Base-by-base conservation (phyloP, 1,140 invertebrate genomes). In the Drosophila pseudoananassae region DNA sequence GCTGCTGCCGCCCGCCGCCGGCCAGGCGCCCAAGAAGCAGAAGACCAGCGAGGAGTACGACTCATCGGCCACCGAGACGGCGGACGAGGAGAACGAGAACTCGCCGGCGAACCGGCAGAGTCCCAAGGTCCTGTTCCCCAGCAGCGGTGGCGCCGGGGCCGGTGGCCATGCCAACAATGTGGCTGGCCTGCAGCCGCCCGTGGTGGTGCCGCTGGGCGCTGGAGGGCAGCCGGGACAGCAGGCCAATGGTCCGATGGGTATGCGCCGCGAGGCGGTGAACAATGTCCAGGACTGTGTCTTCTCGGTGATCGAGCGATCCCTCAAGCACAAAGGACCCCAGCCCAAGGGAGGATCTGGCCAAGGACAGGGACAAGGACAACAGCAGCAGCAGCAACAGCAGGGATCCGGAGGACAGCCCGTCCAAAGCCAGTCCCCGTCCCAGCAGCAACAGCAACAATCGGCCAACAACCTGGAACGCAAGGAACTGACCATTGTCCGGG, bases 21-120 rank as follows among this genome's bases (percentile, higher is more conserved):
- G 87, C 0, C 91, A 92, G 27, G 90, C 91, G 23, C 91, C 91
- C n/a, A 90, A 91, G 33, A 92, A 92, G 70, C 90, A 90, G 15
- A 92, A 92, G 59, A 85, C 87, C 38, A 88, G 94, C 75, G 96
- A 97, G 92, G 96, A 97, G 92, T 97, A 96, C 91, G 96, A 96
- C 92, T 97, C 95, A 74, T 97, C 95, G 59, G 96, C 96, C 52
- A 97, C 97, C 47, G 96, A 97, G 93, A 97, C 96, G 43, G 96
- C 96, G 40, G 96, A 97, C 90, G 96, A 97, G 93, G 96, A 94
- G 87, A 94, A 94, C 59, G 93, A 94, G 59, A 91, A 92, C 47
- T 93, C 93, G 51, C 93, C 93, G 23, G 93, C 92, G 20, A 92
- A 93, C 53, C 84, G 92, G 0, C 92, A 92, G 58, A 92, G 92